Base-by-base conservation (phyloP, 2,797 vertebrate genomes). In the Myotis daubentonii region DNA sequence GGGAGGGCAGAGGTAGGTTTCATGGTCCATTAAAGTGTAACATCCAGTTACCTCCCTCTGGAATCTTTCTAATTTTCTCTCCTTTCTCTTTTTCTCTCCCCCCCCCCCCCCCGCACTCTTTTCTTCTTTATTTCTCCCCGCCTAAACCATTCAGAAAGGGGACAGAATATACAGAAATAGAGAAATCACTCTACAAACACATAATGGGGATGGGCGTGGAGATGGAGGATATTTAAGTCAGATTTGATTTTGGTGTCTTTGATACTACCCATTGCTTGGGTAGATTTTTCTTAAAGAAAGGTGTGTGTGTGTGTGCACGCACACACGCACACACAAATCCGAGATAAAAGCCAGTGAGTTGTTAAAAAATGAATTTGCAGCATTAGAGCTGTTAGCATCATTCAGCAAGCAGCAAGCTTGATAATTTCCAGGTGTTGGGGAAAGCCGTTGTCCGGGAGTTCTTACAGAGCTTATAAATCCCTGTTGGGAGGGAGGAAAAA, bases 381-480 rank as follows among this genome's bases (percentile, higher is more conserved):
- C 95, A 10, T 97, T 97, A 94, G 15, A 93, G 95, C 94, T 93
- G 96, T 82, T 97, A 97, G 97, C 96, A 96, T 97, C 97, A 96
- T 97, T 97, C 97, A 96, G 93, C 96, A 95, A 98, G 95, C 96
- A 97, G 97, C 96, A 60, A 97, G 98, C 97, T 97, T 98, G 97
- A 76, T 97, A 97, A 98, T 98, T 98, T 98, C 97, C 97, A 98
- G 97, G 98, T 98, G 98, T 95, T 98, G 98, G 97, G 97, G 96
- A 98, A 98, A 98, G 97, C 97, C 97, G 97, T 95, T 97, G 98
- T 97, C 97, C 97, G 79, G 96, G 96, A 97, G 97, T 95, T 97
- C 95, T 96, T 97, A 97, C 91, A 97, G 89, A 97, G 98, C 98
- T 98, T 98, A 97, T 97, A 98, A 98, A 98, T 97, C 97, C 97